Conservation (phyloP, 2,888 invertebrate species). For the Bombyx huttoni region DNA sequence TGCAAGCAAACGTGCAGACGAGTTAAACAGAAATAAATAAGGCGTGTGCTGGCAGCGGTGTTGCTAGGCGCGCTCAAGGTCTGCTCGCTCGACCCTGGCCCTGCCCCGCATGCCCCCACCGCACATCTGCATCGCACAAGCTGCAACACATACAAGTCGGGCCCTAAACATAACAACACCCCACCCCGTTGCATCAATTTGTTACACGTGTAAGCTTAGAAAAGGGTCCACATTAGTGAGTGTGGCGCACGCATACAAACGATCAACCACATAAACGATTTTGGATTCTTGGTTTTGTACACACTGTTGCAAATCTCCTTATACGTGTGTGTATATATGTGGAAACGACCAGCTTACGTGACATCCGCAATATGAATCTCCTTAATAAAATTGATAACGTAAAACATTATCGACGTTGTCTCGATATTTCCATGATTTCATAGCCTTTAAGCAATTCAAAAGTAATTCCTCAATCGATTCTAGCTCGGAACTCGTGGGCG, state of each 20-base stretch:
- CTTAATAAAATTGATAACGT: too few relatives aligned
- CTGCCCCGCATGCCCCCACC: slow-evolving; percentile 27
- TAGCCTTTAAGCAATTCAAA: too few relatives aligned
- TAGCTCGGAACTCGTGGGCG: too few relatives aligned
- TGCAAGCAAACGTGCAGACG: slow-evolving; percentile 52
- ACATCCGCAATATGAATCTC: slow-evolving; percentile 11
- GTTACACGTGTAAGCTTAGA: slow-evolving; percentile 20
- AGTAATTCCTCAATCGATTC: too few relatives aligned
- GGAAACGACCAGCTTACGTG: slow-evolving; percentile 39
- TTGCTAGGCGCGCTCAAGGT: slow-evolving; percentile 68
- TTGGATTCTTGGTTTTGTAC: slow-evolving; percentile 12
- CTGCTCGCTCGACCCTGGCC: slow-evolving; percentile 51
- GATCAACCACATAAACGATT: slow-evolving; percentile 7
- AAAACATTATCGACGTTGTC: too few relatives aligned
- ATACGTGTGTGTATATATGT: slow-evolving; percentile 29
- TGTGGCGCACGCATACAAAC: slow-evolving; percentile 13
- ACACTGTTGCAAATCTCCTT: slow-evolving; percentile 6
- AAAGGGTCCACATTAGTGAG: slow-evolving; percentile 25
- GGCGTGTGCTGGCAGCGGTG: slow-evolving; percentile 40
- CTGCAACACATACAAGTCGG: slow-evolving; percentile 22
- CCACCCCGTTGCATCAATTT: slow-evolving; percentile 4
- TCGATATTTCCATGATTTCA: too few relatives aligned
- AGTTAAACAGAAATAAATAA: slow-evolving; percentile 61
- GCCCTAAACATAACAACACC: slow-evolving; percentile 9
- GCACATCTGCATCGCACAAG: slow-evolving; percentile 47